Base-by-base conservation (phyloP, 53 echinoderm and acorn worm species). In the Arbacia lixula region DNA sequence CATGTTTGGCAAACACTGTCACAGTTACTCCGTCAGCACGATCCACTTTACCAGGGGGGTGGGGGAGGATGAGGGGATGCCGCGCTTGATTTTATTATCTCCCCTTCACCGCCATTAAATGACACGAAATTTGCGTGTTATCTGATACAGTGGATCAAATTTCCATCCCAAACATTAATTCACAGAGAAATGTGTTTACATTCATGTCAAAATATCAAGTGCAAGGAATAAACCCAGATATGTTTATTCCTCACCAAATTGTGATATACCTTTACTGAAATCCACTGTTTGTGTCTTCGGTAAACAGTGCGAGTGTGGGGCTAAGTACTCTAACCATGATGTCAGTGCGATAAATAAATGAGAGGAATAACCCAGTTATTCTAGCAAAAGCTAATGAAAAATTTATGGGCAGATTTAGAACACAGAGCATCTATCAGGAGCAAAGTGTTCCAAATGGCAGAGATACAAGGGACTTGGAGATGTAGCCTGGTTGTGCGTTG, bases 251-350 rank as follows among this genome's bases (percentile, higher is more conserved):
- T 35, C 12, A 35, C 22, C 2, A 77, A 77, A 77, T 36, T 77
- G 77, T 77, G 77, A 77, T 77, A 77, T 77, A 77, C 77, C n/a
- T 74, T 31, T 36, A 77, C 57, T 58, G 14, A 77, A 77, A 77
- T 57, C 39, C 77, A 58, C 1, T 77, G 77, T 77, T 77, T 77
- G 54, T 58, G 58, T 37, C 31, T 10, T 36, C 20, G 21, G 40
- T 77, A 77, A 77, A 77, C 77, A 77, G 43, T 57, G 77, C 60
- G n/a, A n/a, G n/a, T 58, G 41, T 22, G 55, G 21, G 36, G 77
- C 57, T 77, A 77, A 77, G 77, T 17, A 60, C 39, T 56, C 19
- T 40, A 34, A 33, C 32, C 5, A 32, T 74, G 52, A 74, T 53
- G 74, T 53, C 53, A 51, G 21, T 17, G 53, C 52, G 74, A 74